Conservation (phyloP, 2,888 invertebrate species). For the Drosophila testacea region DNA sequence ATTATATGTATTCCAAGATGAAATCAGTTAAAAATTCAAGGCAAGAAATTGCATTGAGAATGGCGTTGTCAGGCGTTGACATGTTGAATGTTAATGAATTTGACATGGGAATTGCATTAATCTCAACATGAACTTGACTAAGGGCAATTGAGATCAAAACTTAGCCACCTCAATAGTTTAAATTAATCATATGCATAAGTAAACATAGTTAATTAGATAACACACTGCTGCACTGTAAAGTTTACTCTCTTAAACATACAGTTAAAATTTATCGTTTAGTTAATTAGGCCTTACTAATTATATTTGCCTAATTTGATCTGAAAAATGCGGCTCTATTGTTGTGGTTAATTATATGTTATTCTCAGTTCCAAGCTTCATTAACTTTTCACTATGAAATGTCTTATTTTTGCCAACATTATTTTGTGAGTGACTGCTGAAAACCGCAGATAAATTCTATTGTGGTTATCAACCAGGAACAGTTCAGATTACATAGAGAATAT, state of each 20-base stretch:
- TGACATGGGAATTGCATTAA: constrained; percentile 36
- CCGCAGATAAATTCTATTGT: constrained; percentile 48
- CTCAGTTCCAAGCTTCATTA: constrained; percentile 51
- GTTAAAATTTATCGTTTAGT: neutral
- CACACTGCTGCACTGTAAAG: no score
- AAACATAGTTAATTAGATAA: no score
- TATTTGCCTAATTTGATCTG: constrained; percentile 17
- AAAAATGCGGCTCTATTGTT: constrained; percentile 55
- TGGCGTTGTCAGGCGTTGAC: constrained; percentile 64
- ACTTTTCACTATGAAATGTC: constrained; percentile 56
- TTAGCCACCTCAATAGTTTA: neutral
- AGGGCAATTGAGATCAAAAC: constrained; percentile 25
- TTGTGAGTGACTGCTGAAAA: constrained; percentile 28
- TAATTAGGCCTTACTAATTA: constrained; percentile 6
- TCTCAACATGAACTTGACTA: constrained; percentile 43
- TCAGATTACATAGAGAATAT: constrained; percentile 27
- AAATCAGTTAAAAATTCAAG: constrained; percentile 67
- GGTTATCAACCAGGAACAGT: constrained; percentile 47
- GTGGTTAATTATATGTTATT: constrained; percentile 45
- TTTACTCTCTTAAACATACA: no score
- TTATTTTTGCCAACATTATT: constrained; percentile 6
- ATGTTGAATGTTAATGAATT: constrained; percentile 70
- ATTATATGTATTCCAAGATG: constrained; percentile 66
- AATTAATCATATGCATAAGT: neutral
- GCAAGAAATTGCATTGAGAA: constrained; percentile 63